A percentile compares a stretch with the other conserved stretches of the same genome.
These are phyloP conservation scores for Amphipyra berbera DNA, from an alignment of 2,888 invertebrate genomes.

Conservation along the genomic window DNA sequence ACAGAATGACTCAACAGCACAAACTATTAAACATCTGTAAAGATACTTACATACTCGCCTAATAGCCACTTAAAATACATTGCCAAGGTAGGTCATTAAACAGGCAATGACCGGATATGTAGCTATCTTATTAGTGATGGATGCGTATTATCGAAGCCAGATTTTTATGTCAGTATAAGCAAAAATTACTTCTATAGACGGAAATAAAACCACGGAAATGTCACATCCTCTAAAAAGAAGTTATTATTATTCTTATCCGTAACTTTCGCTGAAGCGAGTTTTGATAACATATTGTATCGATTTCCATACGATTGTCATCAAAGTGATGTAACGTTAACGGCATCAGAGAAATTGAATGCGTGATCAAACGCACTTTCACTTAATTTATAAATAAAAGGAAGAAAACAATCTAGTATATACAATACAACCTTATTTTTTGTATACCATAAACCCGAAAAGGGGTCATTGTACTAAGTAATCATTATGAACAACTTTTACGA, in stretches of 20 bases:
- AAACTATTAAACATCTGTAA: neutral
- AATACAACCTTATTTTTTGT: no score
- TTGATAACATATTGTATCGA: slow-evolving; percentile 45
- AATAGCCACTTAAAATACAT: slow-evolving; percentile 8
- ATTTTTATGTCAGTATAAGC: neutral
- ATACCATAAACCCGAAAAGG: no score
- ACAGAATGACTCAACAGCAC: slow-evolving; percentile 25
- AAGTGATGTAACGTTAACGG: slow-evolving; percentile 37
- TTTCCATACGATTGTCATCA: slow-evolving; percentile 55
- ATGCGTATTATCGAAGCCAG: neutral
- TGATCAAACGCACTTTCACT: slow-evolving; percentile 51
- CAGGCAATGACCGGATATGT: slow-evolving; percentile 8
- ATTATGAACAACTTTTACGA: no score
- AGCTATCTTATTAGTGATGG: neutral
- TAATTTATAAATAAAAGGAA: slow-evolving; percentile 10
- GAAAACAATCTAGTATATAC: neutral
- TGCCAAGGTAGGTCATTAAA: slow-evolving; percentile 17
- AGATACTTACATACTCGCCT: neutral
- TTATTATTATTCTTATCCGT: slow-evolving; percentile 26
- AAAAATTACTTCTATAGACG: slow-evolving; percentile 2
- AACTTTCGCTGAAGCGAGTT: slow-evolving; percentile 54
- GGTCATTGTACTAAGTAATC: no score
- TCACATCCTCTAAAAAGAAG: slow-evolving; percentile 38
- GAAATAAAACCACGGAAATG: slow-evolving; percentile 37
- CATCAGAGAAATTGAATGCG: slow-evolving; percentile 36